phyloP scores from a whole-genome alignment of 2,888 invertebrate genomes.

The Nowickia ferox region DNA sequence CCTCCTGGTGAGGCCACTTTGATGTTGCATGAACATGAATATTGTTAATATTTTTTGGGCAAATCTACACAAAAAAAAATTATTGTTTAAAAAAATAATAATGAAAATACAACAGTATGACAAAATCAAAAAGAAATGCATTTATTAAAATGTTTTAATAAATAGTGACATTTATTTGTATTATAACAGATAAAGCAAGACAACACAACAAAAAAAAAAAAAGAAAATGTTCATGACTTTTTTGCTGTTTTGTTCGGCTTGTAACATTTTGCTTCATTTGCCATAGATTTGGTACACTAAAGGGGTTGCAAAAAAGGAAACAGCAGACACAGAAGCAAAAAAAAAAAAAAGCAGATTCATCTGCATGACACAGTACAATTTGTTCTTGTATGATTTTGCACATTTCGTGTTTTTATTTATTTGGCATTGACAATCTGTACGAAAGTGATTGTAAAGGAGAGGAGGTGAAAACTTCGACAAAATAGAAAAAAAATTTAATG shows the following conservation, averaged over 20 bases:
- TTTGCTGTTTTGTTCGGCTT: background rate
- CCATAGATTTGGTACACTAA: constrained; percentile 30
- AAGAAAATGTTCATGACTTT: constrained; percentile 2
- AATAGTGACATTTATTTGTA: constrained; percentile 67
- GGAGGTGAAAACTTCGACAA: background rate
- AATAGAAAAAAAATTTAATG: constrained; percentile 34
- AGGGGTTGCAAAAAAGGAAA: constrained; percentile 12
- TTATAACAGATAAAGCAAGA: constrained; percentile 38
- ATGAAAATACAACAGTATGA: constrained; percentile 1
- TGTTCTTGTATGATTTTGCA: constrained; percentile 20
- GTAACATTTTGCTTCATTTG: constrained; percentile 38
- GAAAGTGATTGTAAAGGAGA: background rate
- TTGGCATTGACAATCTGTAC: constrained; percentile 59
- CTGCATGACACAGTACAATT: constrained; percentile 8
- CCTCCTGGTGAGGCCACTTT: constrained; percentile 49
- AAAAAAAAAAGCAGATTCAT: background rate
- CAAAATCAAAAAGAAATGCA: constrained; percentile 38
- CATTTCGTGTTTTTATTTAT: constrained; percentile 28
- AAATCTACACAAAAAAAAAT: background rate
- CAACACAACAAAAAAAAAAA: constrained; percentile 6
- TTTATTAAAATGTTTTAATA: constrained; percentile 65
- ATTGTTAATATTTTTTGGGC: constrained; percentile 33
- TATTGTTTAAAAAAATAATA: constrained; percentile 7
- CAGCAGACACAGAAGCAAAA: background rate
- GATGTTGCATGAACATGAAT: constrained; percentile 3